Evolutionary conservation across 1,140 invertebrate species (phyloP), one percentile per base, ranked within the genome.

Genomic region (Bursaphelenchus mucronatus): DNA sequence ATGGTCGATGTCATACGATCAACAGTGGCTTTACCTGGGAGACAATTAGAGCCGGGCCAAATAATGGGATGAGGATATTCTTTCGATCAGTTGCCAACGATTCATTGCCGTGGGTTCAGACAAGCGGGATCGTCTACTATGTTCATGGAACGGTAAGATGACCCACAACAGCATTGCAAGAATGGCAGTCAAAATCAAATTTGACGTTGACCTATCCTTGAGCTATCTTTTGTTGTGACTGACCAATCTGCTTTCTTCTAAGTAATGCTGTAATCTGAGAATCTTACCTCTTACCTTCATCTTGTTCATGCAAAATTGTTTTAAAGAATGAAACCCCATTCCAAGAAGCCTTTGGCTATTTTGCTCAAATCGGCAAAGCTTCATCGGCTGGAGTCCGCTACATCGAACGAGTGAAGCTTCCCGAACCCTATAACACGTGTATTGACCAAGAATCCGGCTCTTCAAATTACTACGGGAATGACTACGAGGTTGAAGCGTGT

Each of bases 301-400:
- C 10, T 44, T 58, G 13, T 58, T 54, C 9, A 9, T 58, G 8
- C 41, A 44, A 39, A 30, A 13, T 55, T 55, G n/a, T n/a, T 1
- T n/a, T 59, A n/a, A 3, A 64, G 63, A 64, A 64, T 40, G 63
- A 50, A 66, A 41, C 17, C 7, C 39, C 63, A 1, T 64, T 64
- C 9, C 15, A 43, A 47, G 63, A 64, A 4, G 63, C 40, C 40
- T 21, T 63, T 17, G 61, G 61, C 13, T 63, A 63, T 63, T 63
- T 63, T 17, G 61, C 61, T 11, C 13, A 13, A 11, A 19, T n/a
- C 39, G 61, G 53, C 13, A 17, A 30, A 13, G 52, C 61, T 17
- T 39, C 61, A 2, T 63, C 61, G 11, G 43, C 9, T 17, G 63
- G 59, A 44, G 61, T 64, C 19, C 19, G 50, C 2, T 64, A 30